Base-by-base conservation (phyloP, 1,140 invertebrate species). In the Philopotamus ludificatus region DNA sequence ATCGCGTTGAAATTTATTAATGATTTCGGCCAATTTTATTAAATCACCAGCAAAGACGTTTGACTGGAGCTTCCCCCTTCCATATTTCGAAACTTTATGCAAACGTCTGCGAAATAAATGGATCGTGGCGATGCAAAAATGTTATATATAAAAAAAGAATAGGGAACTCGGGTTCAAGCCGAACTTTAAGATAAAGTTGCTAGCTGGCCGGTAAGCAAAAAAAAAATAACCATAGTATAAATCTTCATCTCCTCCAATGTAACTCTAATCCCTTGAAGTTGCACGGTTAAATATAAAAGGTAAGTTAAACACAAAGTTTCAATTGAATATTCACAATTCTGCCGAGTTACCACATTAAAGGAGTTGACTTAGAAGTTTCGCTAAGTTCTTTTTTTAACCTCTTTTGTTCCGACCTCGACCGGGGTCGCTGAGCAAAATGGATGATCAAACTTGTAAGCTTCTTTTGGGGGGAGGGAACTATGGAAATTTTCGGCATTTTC, bases 271-370 rank as follows among this genome's bases (percentile, higher is more conserved):
- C 28, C 28, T 4, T 12, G 4, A 34, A 34, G 4, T 34, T 34
- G 28, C 28, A 22, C 20, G 50, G 50, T n/a, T 25, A 23, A 53
- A 53, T 53, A 23, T 22, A 22, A 53, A 26, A 53, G 50, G 50
- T 53, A 53, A 53, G 23, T 53, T 26, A 53, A 53, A 53, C 50
- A 21, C 23, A 21, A 22, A 26, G 50, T 26, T 53, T 26, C 47
- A 49, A 49, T 22, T 53, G 50, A 53, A 53, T 53, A 53, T 53
- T 26, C 21, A 22, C 20, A 53, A 53, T 21, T 23, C 50, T 26
- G 50, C 23, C 23, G 23, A 53, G 4, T 22, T 23, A 25, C 50
- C 50, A 22, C 50, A 53, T 53, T 53, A 25, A 23, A n/a, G 3
- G 50, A 53, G 50, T 22, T 20, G 15, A 9, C 3, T 4, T 20